Conservation (phyloP, 2,888 invertebrate species). For the Rhingia rostrata region DNA sequence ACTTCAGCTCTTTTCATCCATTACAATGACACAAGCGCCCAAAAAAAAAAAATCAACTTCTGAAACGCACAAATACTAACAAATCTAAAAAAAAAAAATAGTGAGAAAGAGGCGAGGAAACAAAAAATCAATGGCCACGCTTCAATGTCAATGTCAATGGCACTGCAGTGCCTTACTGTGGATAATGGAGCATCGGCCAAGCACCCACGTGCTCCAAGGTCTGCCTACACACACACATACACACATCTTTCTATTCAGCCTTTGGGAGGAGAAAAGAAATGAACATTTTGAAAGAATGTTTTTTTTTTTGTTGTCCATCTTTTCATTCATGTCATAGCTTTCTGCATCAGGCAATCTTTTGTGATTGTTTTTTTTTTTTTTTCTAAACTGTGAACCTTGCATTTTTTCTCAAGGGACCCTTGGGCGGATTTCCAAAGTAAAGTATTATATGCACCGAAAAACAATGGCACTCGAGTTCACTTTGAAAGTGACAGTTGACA, state of each 20-base stretch:
- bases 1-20: constrained; percentile 15
- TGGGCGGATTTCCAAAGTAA: constrained; percentile 16
- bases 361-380: no score
- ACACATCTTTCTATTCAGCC: constrained; percentile 28
- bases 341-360: no score
- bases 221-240: constrained; percentile 1
- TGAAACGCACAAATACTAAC: neutral
- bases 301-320: constrained; percentile 26
- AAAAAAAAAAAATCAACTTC: neutral
- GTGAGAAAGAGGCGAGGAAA: neutral
- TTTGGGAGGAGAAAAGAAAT: constrained; percentile 3
- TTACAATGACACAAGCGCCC: no score
- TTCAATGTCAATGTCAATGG: constrained; percentile 71
- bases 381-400: no score
- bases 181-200: constrained; percentile 9
- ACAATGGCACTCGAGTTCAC: constrained; percentile 1
- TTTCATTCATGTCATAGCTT: neutral
- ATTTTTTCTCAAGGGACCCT: constrained; percentile 30
- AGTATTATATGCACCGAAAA: neutral
- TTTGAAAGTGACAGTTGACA: constrained; percentile 27
- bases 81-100: constrained; percentile 5
- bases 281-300: constrained; percentile 15
- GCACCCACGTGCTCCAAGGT: constrained; percentile 49
- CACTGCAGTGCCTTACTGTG: constrained; percentile 28
- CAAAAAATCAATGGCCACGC: constrained; percentile 56